Base-by-base conservation (phyloP, 2,797 vertebrate genomes). In the Saguinus oedipus region DNA sequence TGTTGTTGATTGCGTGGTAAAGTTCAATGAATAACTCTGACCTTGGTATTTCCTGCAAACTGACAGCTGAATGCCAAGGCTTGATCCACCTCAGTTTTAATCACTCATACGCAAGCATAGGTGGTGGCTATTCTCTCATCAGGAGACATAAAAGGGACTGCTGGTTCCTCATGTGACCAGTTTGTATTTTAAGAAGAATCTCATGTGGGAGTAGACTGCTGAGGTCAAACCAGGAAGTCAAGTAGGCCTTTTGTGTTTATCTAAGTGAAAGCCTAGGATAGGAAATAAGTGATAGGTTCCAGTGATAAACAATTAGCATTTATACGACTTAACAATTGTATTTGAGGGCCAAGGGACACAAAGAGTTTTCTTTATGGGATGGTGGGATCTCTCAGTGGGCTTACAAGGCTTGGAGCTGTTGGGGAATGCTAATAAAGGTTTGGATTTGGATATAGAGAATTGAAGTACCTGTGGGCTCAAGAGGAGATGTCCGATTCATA, bases 231-330 rank as follows among this genome's bases (percentile, higher is more conserved):
- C 30, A 42, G 70, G 57, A 87, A 89, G 70, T 75, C 61, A 8
- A 74, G 30, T 88, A 44, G 76, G 48, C 42, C 42, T 81, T 81
- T 61, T 93, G 26, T 76, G 20, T 95, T 94, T 78, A 88, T 90
- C 48, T 59, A 86, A 46, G 46, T 85, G 79, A 95, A 55, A 96
- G 9, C 53, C 68, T 80, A 3, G 17, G 48, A 11, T 26, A 75
- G 53, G 27, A 85, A 93, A 91, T 50, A 26, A 90, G 14, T 42
- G 72, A 19, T 70, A 44, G 19, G 48, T 57, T 88, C 24, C n/a
- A 83, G 59, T 86, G 70, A 70, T 48, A 55, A 83, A 88, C 59
- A 85, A 72, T 85, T 64, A 88, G 3, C 27, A 22, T 75, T 30
- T 78, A 7, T 85, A 74, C 64, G 42, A 90, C 48, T 70, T 82